Evolutionary conservation across 92 coral and sea anemone species (phyloP).

Genomic region (Umimayanthus chanpuru): DNA sequence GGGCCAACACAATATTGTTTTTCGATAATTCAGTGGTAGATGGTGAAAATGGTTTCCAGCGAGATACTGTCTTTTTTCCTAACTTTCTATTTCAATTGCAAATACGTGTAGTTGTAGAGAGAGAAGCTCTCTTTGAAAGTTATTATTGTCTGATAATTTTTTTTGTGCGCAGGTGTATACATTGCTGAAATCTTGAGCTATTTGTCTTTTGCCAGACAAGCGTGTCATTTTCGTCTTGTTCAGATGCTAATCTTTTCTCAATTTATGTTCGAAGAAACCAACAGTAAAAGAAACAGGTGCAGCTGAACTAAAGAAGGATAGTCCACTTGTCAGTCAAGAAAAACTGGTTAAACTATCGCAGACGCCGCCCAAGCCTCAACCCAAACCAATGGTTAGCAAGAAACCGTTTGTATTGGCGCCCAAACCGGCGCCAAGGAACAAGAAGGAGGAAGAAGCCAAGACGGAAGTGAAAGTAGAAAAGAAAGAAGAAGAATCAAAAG

Average conservation of each 20-base stretch:
- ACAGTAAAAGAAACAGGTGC: constrained; percentile 26
- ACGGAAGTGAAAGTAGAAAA: constrained; percentile 37
- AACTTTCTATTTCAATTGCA: too few species aligned
- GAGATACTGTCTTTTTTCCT: too few species aligned
- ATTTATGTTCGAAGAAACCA: constrained; percentile 25
- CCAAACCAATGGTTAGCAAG: constrained; percentile 29
- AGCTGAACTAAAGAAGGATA: constrained; percentile 13
- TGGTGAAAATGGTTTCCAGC: too few species aligned
- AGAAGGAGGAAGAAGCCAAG: constrained; percentile 37
- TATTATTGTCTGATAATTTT: neutral
- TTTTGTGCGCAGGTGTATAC: neutral
- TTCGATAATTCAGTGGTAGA: too few species aligned
- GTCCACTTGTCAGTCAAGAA: constrained; percentile 19
- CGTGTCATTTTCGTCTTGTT: neutral
- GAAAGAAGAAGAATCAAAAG: constrained; percentile 1
- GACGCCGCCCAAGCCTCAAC: constrained; percentile 39
- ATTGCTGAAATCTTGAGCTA: neutral
- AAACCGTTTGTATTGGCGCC: constrained; percentile 18
- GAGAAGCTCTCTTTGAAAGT: neutral
- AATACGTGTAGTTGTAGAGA: too few species aligned
- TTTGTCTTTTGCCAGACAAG: neutral
- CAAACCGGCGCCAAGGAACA: constrained; percentile 36
- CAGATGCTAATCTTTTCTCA: neutral
- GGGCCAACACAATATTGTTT: too few species aligned
- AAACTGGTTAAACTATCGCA: constrained; percentile 24